A percentile compares a stretch with the other conserved stretches of the same genome.
Evolutionary conservation across 92 coral and sea anemone species (phyloP).

Genomic region (Porites evermanni): DNA sequence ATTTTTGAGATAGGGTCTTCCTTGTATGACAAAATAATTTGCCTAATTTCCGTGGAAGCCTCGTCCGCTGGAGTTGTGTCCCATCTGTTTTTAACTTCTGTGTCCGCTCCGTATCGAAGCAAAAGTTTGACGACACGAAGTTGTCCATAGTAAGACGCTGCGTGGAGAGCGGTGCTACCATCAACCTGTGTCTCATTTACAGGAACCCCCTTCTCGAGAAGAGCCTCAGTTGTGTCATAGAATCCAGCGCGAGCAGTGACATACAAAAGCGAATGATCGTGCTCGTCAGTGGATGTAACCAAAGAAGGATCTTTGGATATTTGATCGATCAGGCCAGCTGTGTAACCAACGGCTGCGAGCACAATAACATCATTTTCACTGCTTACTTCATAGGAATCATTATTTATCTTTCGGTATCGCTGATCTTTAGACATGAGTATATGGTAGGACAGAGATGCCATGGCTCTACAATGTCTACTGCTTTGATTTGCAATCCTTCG

Average conservation of each 20-base stretch:
- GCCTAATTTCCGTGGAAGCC: conserved; percentile 15
- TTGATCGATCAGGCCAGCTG: conserved; percentile 23
- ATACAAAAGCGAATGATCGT: conserved; percentile 56
- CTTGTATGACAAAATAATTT: conserved; percentile 48
- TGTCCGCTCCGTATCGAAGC: conserved; percentile 67
- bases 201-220: conserved; percentile 54
- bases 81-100: conserved; percentile 51
- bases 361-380: conserved; percentile 47
- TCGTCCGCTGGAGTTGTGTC: conserved; percentile 53
- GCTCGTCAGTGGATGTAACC: conserved; percentile 51
- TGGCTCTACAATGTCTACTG: conserved; percentile 46
- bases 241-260: conserved; percentile 70
- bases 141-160: conserved; percentile 68
- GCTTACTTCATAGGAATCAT: conserved; percentile 9
- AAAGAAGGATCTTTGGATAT: background rate
- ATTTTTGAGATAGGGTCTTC: conserved; percentile 40
- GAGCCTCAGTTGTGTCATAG: conserved; percentile 54
- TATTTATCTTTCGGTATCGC: conserved; percentile 21
- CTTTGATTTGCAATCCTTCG: conserved; percentile 1
- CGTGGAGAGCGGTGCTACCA: conserved; percentile 79
- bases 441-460: conserved; percentile 58
- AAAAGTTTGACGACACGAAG: conserved; percentile 48
- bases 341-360: conserved; percentile 66
- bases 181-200: conserved; percentile 50
- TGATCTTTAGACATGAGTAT: conserved; percentile 45